Conservation (phyloP, 2,888 invertebrate species). For the Crocallis elinguaria region DNA sequence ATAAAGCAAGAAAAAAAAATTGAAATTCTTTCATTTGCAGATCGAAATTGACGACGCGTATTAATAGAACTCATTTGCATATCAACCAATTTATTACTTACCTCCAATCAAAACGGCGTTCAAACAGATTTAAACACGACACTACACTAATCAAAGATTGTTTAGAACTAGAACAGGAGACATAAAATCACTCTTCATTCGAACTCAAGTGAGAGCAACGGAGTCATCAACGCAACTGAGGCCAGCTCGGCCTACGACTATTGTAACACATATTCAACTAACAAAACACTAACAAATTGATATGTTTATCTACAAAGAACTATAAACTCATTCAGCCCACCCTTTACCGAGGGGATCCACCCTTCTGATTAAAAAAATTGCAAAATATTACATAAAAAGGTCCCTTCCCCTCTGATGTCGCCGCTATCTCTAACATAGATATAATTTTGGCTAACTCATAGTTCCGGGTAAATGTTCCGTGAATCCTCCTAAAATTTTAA, state of each 20-base stretch:
- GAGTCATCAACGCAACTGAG: slow-evolving; percentile 72
- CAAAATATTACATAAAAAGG: slow-evolving; percentile 83
- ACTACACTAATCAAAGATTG: slow-evolving; percentile 40
- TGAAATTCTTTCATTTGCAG: too few species aligned
- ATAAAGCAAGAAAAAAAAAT: too few species aligned
- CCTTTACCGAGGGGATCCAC: slow-evolving; percentile 81
- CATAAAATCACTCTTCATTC: slow-evolving; percentile 62
- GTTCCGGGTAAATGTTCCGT: slow-evolving; percentile 80
- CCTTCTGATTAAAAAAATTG: slow-evolving; percentile 81
- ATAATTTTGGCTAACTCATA: slow-evolving; percentile 75
- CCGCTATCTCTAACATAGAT: slow-evolving; percentile 56
- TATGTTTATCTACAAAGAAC: slow-evolving; percentile 83
- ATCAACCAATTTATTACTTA: slow-evolving; percentile 24
- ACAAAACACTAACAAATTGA: slow-evolving; percentile 84
- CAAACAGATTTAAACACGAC: slow-evolving; percentile 30
- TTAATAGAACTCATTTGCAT: slow-evolving; percentile 21
- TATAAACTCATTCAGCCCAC: slow-evolving; percentile 83
- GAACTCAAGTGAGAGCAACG: slow-evolving; percentile 58
- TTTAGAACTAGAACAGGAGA: slow-evolving; percentile 38
- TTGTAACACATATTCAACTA: slow-evolving; percentile 74
- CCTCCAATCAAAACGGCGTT: slow-evolving; percentile 27
- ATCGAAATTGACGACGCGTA: not conserved
- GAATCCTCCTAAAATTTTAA: slow-evolving; percentile 68
- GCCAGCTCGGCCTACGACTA: slow-evolving; percentile 58
- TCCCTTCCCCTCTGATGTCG: slow-evolving; percentile 56